phyloP scores from a whole-genome alignment of 2,113 vertebrate species.

The Peromyscus californicus region DNA sequence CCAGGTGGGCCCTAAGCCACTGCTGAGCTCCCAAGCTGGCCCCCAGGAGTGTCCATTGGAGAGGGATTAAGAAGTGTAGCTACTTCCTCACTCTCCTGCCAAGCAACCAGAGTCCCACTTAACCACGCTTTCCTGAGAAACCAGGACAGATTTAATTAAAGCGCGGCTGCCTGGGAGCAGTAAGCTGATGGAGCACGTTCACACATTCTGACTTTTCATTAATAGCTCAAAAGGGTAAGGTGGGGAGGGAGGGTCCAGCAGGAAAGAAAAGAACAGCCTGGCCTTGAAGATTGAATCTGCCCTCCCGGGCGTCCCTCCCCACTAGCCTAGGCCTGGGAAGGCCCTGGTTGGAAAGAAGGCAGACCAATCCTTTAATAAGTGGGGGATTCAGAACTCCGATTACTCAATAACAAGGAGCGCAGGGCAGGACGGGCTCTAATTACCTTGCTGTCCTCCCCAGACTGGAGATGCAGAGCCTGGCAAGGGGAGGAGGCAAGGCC shows the following conservation, averaged over 20 bases:
- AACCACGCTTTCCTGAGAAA: conserved; percentile 88
- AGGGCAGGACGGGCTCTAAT: conserved; percentile 82
- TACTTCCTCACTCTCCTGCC: conserved; percentile 81
- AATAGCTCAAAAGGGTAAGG: conserved; percentile 85
- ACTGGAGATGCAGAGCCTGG: conserved; percentile 65
- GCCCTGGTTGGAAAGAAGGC: conserved; percentile 76
- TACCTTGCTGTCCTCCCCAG: conserved; percentile 77
- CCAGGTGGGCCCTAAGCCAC: conserved; percentile 26
- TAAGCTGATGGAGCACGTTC: conserved; percentile 85
- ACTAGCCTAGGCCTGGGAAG: conserved; percentile 78
- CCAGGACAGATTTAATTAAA: conserved; percentile 89
- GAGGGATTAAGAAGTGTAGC: conserved; percentile 87
- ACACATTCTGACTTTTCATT: conserved; percentile 88
- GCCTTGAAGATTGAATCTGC: conserved; percentile 81
- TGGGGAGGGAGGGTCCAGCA: not conserved
- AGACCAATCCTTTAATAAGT: conserved; percentile 88
- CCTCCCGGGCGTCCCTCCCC: conserved; percentile 45
- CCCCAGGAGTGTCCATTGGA: conserved; percentile 81
- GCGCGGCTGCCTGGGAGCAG: conserved; percentile 83
- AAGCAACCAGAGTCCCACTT: conserved; percentile 86
- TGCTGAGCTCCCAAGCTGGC: conserved; percentile 85
- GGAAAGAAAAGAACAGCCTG: conserved; percentile 64
- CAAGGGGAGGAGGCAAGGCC: not conserved
- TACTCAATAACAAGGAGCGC: conserved; percentile 84
- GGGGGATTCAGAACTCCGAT: conserved; percentile 84